phyloP scores from a whole-genome alignment of 2,113 vertebrate species.

The Megaleporinus macrocephalus region DNA sequence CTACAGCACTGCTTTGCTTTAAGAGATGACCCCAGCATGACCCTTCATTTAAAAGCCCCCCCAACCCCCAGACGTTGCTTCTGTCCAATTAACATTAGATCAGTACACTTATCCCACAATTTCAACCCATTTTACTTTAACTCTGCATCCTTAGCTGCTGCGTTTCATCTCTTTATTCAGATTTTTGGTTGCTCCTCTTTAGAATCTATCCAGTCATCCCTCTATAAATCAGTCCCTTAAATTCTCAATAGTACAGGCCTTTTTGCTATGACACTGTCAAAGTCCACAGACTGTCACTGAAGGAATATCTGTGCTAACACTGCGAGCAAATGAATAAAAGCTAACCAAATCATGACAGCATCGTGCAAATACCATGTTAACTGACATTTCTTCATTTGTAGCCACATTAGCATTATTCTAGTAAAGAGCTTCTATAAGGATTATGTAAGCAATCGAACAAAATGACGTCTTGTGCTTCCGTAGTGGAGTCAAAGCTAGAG shows the following conservation, averaged over 20 bases:
- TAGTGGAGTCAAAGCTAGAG: neutral
- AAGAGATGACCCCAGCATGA: slow-evolving; percentile 23
- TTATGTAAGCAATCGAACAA: neutral
- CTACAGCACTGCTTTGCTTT: slow-evolving; percentile 15
- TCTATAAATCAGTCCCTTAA: slow-evolving; percentile 9
- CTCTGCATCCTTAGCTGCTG: too few species aligned
- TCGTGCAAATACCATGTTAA: neutral
- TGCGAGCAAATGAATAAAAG: neutral
- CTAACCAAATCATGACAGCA: neutral
- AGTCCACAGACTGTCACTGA: neutral
- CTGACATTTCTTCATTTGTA: neutral
- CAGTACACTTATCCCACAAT: slow-evolving; percentile 39
- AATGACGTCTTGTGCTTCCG: neutral
- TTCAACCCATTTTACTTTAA: neutral
- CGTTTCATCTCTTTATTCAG: neutral
- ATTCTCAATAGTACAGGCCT: neutral
- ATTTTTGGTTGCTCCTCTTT: neutral
- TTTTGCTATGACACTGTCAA: neutral
- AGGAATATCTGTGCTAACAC: neutral
- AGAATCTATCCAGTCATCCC: neutral
- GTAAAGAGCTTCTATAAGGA: neutral
- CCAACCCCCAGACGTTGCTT: neutral
- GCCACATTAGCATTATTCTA: neutral
- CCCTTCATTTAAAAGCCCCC: slow-evolving; percentile 29
- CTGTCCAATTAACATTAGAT: slow-evolving; percentile 34